Evolutionary conservation across 2,797 vertebrate genomes (phyloP).

Genomic region (Perodicticus potto): DNA sequence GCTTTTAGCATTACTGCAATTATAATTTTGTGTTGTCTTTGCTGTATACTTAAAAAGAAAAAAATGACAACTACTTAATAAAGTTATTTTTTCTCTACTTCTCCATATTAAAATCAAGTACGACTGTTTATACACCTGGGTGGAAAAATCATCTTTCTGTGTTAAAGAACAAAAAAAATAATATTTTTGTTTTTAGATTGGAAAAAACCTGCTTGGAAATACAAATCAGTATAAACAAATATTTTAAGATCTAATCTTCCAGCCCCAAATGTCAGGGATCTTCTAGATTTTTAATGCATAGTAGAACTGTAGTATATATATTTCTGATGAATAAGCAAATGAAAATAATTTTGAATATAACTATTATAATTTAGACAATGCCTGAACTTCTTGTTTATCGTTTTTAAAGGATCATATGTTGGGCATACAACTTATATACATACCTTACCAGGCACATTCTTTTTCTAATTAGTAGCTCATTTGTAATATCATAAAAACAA

Average conservation of each 20-base stretch:
- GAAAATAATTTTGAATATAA: background rate
- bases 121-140: background rate
- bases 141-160: background rate
- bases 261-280: background rate
- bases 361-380: background rate
- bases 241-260: background rate
- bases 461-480: background rate
- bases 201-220: slow-evolving; percentile 9
- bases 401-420: background rate
- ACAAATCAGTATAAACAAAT: background rate
- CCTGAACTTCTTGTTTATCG: background rate
- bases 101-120: background rate
- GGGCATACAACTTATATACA: background rate
- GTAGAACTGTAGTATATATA: background rate
- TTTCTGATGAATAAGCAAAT: background rate
- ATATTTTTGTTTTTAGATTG: background rate
- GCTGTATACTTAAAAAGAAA: background rate
- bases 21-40: slow-evolving; percentile 20
- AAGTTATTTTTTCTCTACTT: background rate
- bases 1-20: background rate
- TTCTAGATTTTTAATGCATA: background rate
- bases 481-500: background rate
- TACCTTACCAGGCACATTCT: background rate
- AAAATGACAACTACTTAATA: background rate
- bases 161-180: background rate